phyloP scores from a whole-genome alignment of 2,888 invertebrate species.

The Lathronympha strigana region DNA sequence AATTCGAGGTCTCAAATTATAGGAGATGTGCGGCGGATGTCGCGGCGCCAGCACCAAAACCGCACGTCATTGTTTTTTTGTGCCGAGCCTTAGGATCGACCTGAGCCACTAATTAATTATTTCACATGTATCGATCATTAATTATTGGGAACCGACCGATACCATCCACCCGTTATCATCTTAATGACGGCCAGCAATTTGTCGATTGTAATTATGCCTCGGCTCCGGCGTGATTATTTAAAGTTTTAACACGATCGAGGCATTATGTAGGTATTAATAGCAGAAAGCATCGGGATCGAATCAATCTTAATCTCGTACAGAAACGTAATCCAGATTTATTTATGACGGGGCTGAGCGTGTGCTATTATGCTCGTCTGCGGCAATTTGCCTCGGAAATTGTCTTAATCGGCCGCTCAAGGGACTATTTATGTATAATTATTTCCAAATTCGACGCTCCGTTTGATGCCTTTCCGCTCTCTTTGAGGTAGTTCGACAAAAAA shows the following conservation, averaged over 20 bases:
- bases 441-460: constrained; percentile 84
- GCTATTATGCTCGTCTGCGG: constrained; percentile 84
- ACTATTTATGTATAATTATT: constrained; percentile 85
- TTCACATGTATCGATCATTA: constrained; percentile 84
- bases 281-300: constrained; percentile 82
- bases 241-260: constrained; percentile 76
- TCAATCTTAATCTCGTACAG: constrained; percentile 84
- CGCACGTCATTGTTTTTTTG: constrained; percentile 84
- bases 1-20: constrained; percentile 83
- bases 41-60: constrained; percentile 74
- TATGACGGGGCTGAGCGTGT: constrained; percentile 81
- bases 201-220: constrained; percentile 80
- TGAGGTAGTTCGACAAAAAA: constrained; percentile 83
- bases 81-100: constrained; percentile 67
- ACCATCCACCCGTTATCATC: constrained; percentile 74
- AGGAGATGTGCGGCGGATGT: constrained; percentile 77
- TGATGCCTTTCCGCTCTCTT: constrained; percentile 85
- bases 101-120: constrained; percentile 81
- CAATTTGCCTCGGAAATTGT: constrained; percentile 84
- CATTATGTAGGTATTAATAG: constrained; percentile 79
- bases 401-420: constrained; percentile 85
- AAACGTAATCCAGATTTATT: constrained; percentile 84
- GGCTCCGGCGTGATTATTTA: constrained; percentile 73
- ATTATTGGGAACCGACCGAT: constrained; percentile 72
- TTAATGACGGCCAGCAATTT: constrained; percentile 80